Base-by-base conservation (phyloP, 2,797 vertebrate genomes). In the Sebastes minor region DNA sequence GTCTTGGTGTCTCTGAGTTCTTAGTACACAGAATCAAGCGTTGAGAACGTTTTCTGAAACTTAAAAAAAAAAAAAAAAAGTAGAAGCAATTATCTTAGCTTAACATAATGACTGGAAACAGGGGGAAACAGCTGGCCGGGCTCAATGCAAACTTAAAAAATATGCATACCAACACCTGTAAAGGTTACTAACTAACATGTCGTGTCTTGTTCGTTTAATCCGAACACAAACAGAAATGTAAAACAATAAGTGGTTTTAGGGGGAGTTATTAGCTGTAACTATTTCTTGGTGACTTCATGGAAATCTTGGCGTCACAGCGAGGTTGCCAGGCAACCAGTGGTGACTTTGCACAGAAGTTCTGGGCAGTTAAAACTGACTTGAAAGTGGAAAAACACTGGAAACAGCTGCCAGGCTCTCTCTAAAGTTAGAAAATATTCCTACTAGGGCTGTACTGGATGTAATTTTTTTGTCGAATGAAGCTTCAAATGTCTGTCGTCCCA, bases 181-280 rank as follows among this genome's bases (percentile, higher is more conserved):
- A 42, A 42, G 38, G 14, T 42, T 16, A 59, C 20, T 27, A 25
- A 32, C 25, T 6, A 33, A 27, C 35, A 49, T 9, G 13, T 16
- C 0, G 5, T 32, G 2, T 30, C 5, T 30, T 7, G 25, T 60
- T 60, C 0, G 33, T n/a, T 1, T 16, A 0, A 27, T 0, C 38
- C 4, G 3, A 49, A 20, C 63, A 11, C 38, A 12, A 18, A 42
- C 12, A 27, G 8, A 27, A 1, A 57, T 27, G 38, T 65, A 64
- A 42, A 42, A 56, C 28, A 52, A 14, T n/a, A 25, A 18, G 52
- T 4, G 20, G 28, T 55, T 68, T 10, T 22, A 23, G 28, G 11
- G 10, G 12, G n/a, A 70, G 32, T 56, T 56, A 56, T 33, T n/a
- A 27, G 23, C 63, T 25, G 18, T 3, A 53, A 53, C 25, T 65